These are phyloP conservation scores for Scaptomyza reducta DNA, from an alignment of 2,888 invertebrate species.

Conservation along the genomic window DNA sequence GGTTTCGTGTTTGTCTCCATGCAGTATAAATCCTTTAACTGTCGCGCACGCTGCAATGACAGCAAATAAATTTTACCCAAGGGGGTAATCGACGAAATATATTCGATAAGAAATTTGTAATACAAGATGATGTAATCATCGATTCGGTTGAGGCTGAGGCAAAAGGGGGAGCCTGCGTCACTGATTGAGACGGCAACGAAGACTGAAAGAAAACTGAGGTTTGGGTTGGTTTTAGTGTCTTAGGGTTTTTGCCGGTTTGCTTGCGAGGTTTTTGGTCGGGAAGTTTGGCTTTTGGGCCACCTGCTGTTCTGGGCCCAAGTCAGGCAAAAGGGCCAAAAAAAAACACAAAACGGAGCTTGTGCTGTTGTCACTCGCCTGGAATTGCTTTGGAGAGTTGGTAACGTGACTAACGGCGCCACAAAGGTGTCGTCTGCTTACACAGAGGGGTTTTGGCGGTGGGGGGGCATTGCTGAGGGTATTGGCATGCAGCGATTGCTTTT, in stretches of 20 bases:
- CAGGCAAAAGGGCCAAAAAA: too few species aligned
- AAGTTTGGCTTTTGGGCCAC: constrained; percentile 39
- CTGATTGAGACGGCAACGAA: constrained; percentile 8
- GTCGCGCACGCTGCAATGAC: constrained; percentile 78
- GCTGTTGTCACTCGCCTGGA: constrained; percentile 76
- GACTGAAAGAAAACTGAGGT: constrained; percentile 4
- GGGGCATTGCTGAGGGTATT: constrained; percentile 20
- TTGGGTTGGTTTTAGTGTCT: constrained; percentile 11
- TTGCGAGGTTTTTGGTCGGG: constrained; percentile 5
- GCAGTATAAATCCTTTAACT: constrained; percentile 80
- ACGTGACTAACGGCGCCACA: constrained; percentile 76
- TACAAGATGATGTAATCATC: constrained; percentile 75
- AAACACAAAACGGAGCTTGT: constrained; percentile 20
- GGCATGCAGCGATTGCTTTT: constrained; percentile 83
- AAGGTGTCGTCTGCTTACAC: constrained; percentile 69
- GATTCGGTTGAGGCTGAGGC: constrained; percentile 37
- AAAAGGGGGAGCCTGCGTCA: constrained; percentile 10
- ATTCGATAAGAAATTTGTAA: constrained; percentile 82
- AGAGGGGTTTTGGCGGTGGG: constrained; percentile 13
- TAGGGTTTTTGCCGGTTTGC: not conserved
- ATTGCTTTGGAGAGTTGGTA: constrained; percentile 73
- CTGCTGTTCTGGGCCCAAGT: constrained; percentile 53
- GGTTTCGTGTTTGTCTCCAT: constrained; percentile 3
- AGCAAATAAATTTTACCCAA: constrained; percentile 84
- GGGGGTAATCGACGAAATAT: constrained; percentile 84